Evolutionary conservation across 1,140 invertebrate species (phyloP), one percentile per base, ranked within the genome.

Genomic region (Apis cerana): DNA sequence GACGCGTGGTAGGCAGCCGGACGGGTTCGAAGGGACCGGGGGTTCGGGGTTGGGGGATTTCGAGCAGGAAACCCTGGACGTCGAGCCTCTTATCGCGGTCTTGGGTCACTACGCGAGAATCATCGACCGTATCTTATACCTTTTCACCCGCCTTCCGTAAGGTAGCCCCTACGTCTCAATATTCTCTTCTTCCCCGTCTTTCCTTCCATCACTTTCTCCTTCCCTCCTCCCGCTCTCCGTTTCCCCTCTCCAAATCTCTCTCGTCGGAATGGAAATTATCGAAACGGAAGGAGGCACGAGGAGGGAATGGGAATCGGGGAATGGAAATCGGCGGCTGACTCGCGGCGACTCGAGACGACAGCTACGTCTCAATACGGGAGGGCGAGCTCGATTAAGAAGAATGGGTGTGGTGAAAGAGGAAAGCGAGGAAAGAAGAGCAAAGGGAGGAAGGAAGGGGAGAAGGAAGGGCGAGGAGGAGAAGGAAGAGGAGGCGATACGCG

Each of bases 111-210:
- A 75, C 71, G 77, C 67, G 79, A 83, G 81, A 84, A 91, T 90
- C 89, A 93, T 93, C 91, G 90, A 85, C 90, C 90, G 89, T 89
- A 88, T 87, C 87, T 91, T 85, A 82, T 81, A 27, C 56, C 23
- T 19, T 62, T 62, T 23, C 33, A 10, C 61, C 3, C 58, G 89
- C 88, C 90, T 90, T 90, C 91, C 91, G 80, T 87, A 85, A 89
- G 83, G 61, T 82, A 69, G 68, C 89, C 12, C 4, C 50, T 91
- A 92, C 88, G 91, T 93, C 92, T 94, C 90, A 93, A 93, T 93
- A 93, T 75, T 48, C 13, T 33, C 17, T n/a, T 62, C 62, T 17
- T 13, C 50, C 58, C 8, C 3, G 17, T 54, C 48, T 10, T 70
- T 33, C n/a, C 33, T 17, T 10, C 2, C 17, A 13, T 9, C 48